Percentiles rank a stretch among this genome's conserved stretches.
These are phyloP conservation scores for Oreortyx pictus DNA, from an alignment of 2,797 vertebrate species.

Conservation along the genomic window DNA sequence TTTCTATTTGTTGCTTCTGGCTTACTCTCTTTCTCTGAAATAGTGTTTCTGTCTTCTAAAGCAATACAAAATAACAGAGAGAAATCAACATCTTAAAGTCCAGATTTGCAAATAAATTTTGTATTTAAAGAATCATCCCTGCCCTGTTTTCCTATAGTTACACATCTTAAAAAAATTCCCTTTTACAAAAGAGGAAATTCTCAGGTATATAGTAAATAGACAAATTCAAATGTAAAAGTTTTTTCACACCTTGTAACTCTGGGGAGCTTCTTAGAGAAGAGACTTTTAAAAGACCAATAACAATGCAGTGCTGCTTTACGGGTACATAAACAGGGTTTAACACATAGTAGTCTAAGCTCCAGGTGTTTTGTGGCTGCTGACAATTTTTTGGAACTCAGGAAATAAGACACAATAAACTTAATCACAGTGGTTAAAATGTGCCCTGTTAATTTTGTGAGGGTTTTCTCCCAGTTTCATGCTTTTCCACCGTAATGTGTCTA, in stretches of 20 bases:
- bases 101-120: background rate
- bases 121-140: background rate
- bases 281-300: background rate
- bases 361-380: slow-evolving; percentile 63
- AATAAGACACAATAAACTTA: slow-evolving; percentile 22
- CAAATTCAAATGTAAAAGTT: background rate
- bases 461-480: background rate
- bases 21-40: background rate
- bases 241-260: background rate
- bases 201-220: background rate
- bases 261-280: background rate
- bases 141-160: background rate
- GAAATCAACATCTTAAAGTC: background rate
- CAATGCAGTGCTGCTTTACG: slow-evolving; percentile 25
- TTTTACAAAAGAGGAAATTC: background rate
- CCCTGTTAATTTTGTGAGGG: slow-evolving; percentile 36
- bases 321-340: slow-evolving; percentile 61
- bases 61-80: background rate
- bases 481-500: slow-evolving; percentile 34
- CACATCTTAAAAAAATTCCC: background rate
- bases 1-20: background rate
- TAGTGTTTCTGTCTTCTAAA: background rate
- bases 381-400: slow-evolving; percentile 38
- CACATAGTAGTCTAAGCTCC: slow-evolving; percentile 28
- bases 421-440: background rate